A percentile compares a stretch with the other conserved stretches of the same genome.
Conservation (phyloP, 2,888 invertebrate species). For the Syrphus vitripennis region DNA sequence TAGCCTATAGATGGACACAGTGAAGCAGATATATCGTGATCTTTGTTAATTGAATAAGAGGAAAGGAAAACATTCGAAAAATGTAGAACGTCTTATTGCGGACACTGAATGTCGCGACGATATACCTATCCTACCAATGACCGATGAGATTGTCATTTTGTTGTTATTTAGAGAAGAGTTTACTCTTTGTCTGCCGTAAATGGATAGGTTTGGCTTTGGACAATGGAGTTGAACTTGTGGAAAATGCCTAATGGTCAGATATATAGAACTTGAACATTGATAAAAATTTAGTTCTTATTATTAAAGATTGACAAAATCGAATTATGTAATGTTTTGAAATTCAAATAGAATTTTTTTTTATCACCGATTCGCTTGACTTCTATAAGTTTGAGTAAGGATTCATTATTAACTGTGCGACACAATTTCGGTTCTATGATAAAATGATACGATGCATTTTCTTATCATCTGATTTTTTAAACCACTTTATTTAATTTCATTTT, state of each 20-base stretch:
- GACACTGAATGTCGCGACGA: constrained; percentile 34
- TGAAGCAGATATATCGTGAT: constrained; percentile 39
- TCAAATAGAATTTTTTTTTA: too few species aligned
- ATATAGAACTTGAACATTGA: neutral
- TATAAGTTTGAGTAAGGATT: too few species aligned
- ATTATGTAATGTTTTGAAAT: too few species aligned
- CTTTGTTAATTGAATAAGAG: constrained; percentile 67
- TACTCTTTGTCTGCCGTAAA: constrained; percentile 19
- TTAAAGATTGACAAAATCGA: too few species aligned
- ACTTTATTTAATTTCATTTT: too few species aligned
- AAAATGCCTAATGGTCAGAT: constrained; percentile 38
- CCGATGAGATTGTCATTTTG: constrained; percentile 37
- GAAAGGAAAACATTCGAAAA: constrained; percentile 62
- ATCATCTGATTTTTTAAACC: too few species aligned
- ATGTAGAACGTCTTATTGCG: constrained; percentile 61
- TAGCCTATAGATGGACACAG: constrained; percentile 6
- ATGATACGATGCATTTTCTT: too few species aligned
- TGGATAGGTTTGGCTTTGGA: constrained; percentile 13
- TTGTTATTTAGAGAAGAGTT: constrained; percentile 21
- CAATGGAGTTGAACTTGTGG: constrained; percentile 56
- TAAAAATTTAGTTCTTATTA: too few species aligned
- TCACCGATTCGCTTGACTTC: too few species aligned
- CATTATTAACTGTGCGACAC: too few species aligned
- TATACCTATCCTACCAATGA: neutral
- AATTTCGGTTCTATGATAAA: too few species aligned